Base-by-base conservation (phyloP, 2,797 vertebrate genomes). In the Apogon talboti region DNA sequence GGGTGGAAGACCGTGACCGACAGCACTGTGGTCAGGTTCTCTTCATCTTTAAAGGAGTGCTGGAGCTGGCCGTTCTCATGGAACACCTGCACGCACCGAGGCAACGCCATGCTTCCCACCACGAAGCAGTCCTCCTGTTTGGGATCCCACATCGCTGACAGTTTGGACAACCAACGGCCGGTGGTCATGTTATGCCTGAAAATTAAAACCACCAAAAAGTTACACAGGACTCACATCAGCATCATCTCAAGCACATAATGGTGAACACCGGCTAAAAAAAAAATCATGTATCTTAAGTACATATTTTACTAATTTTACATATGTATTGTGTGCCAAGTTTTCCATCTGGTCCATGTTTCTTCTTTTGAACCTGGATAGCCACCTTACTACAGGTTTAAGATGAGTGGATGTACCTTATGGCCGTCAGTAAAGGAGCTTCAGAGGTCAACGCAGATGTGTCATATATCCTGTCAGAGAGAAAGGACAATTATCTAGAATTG, bases 71-170 rank as follows among this genome's bases (percentile, higher is more conserved):
- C 95, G 0, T 84, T 92, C 63, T 95, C 92, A 0, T 93, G 94
- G 83, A 93, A 96, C 44, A 96, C 78, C 16, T 93, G 51, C 0
- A 97, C 89, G 16, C 50, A 86, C 1, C 95, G 79, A 0, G 94
- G 94, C 9, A 54, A 84, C 0, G 56, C 68, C 92, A 95, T 68
- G 51, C 94, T 95, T 55, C 95, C 95, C 49, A 96, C 91, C 18
- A 92, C 83, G 15, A 96, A 91, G 78, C 95, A 97, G 12, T 95
- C 92, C 14, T 96, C 95, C 78, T 74, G 93, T 46, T 95, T 96
- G 13, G 96, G 95, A 87, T 98, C 96, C 96, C 96, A 98, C 1
- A 93, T 43, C 0, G 96, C 95, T 18, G 86, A 87, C 14, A 97
- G 92, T 57, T 93, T 91, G 0, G 71, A 90, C 53, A 96, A 67